Evolutionary conservation across 2,888 invertebrate genomes (phyloP), one percentile per base, ranked within the genome.

Genomic region (Syrista parreyssii): DNA sequence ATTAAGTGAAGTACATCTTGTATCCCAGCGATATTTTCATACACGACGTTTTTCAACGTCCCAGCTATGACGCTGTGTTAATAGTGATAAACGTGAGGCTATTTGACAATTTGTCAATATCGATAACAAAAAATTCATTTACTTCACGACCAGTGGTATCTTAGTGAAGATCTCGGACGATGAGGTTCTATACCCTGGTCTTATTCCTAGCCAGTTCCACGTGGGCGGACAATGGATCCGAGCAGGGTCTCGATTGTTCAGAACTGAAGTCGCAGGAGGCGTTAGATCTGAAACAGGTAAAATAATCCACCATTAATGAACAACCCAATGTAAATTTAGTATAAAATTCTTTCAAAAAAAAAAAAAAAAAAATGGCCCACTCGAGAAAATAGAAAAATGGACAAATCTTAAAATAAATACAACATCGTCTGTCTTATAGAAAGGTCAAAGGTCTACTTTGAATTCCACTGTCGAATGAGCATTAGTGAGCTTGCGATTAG

Each of bases 181-280:
- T 85, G 84, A 86, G 83, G 86, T 86, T 86, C 86, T 84, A 82
- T 79, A 77, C 84, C 76, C 77, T 86, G 76, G 81, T 87, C 84
- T 77, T 87, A 82, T 79, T 86, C 77, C 75, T 86, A 68, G 80
- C 80, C 79, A 84, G 84, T 81, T 80, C 82, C 82, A 84, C 87
- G 74, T 33, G 33, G 74, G 36, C 74, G 31, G 33, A 74, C 36
- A 35, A 35, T 30, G 34, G 30, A 30, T 74, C 12, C 12, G 33
- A 32, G 74, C 33, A 30, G 23, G 23, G 30, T 33, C 33, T 15
- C 35, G n/a, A 74, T 30, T 74, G 74, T 34, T 30, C 23, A 9
- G 74, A 74, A 12, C 74, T 74, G n/a, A 32, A 74, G 36, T 34
- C 74, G 31, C 74, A 74, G 33, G 35, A 74, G 35, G 30, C 74